Conservation (phyloP, 2,797 vertebrate species). For the Tapera naevia region DNA sequence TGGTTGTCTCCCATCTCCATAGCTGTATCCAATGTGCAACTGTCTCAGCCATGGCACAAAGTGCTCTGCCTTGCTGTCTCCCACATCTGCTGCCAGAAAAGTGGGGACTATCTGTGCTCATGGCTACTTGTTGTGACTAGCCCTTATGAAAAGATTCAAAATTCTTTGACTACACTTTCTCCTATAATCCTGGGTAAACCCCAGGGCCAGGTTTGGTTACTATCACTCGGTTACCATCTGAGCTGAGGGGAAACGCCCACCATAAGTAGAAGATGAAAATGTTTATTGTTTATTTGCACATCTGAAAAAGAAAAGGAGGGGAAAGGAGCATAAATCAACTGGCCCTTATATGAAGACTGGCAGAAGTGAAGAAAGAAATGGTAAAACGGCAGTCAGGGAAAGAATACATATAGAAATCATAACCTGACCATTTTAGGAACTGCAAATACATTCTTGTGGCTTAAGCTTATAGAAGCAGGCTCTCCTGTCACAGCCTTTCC, state of each 20-base stretch:
- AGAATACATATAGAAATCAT: neutral
- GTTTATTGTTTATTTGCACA: neutral
- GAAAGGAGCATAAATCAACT: neutral
- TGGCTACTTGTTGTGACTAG: neutral
- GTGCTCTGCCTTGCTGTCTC: neutral
- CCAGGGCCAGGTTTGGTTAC: neutral
- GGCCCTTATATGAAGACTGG: neutral
- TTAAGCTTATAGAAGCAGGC: neutral
- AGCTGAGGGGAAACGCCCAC: neutral
- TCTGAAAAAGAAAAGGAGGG: rapidly evolving
- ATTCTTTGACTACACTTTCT: neutral
- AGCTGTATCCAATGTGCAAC: neutral
- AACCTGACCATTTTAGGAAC: neutral
- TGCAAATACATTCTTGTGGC: neutral
- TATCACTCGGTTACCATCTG: neutral
- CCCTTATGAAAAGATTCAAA: neutral
- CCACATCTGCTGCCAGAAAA: neutral
- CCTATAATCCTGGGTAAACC: neutral
- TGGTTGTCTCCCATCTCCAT: rapidly evolving
- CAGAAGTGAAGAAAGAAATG: neutral
- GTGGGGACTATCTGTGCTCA: neutral
- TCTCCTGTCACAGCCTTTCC: neutral
- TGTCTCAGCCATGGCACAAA: neutral
- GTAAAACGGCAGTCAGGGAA: neutral
- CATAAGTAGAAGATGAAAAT: neutral